A percentile compares a stretch with the other conserved stretches of the same genome.
Evolutionary conservation across 30 jellyfish, hydroid and myxozoan genomes (phyloP).

Genomic region (Rhopilema esculentum): DNA sequence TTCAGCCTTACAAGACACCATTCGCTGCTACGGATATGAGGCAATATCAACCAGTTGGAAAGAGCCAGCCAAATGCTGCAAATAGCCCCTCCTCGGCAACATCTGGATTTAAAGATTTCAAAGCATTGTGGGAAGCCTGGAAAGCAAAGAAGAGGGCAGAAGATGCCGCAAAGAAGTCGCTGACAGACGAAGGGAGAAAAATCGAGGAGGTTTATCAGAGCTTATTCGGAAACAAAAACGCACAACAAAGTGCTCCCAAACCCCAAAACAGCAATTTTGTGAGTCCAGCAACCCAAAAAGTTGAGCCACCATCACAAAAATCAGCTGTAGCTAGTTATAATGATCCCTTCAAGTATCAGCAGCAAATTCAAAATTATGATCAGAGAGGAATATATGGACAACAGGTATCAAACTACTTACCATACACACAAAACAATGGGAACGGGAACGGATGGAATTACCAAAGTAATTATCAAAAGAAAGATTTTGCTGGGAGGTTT

Average conservation of each 20-base stretch:
- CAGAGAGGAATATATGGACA: not conserved
- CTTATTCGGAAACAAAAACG: conserved; percentile 6
- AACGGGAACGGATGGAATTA: conserved; percentile 19
- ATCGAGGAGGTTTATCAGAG: conserved; percentile 50
- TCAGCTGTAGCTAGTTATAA: not conserved
- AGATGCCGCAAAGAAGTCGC: conserved; percentile 61
- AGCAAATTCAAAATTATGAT: not conserved
- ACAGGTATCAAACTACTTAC: conserved; percentile 2
- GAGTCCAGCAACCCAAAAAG: conserved; percentile 14
- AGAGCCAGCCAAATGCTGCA: not conserved
- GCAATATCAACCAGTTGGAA: not conserved
- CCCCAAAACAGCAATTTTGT: not conserved
- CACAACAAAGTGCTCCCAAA: not conserved
- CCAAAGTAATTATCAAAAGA: conserved; percentile 37
- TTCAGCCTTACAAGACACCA: not conserved
- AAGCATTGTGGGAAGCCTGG: conserved; percentile 58
- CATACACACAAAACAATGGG: not conserved
- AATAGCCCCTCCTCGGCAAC: not conserved
- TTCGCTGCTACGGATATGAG: not conserved
- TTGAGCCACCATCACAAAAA: not conserved
- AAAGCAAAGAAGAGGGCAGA: conserved; percentile 55
- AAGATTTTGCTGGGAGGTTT: not conserved
- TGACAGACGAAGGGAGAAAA: conserved; percentile 24
- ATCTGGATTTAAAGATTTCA: conserved; percentile 25
- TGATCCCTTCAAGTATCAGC: conserved; percentile 4